Evolutionary conservation across 1,140 invertebrate species (phyloP).

Genomic region (Macrobrachium nipponense): DNA sequence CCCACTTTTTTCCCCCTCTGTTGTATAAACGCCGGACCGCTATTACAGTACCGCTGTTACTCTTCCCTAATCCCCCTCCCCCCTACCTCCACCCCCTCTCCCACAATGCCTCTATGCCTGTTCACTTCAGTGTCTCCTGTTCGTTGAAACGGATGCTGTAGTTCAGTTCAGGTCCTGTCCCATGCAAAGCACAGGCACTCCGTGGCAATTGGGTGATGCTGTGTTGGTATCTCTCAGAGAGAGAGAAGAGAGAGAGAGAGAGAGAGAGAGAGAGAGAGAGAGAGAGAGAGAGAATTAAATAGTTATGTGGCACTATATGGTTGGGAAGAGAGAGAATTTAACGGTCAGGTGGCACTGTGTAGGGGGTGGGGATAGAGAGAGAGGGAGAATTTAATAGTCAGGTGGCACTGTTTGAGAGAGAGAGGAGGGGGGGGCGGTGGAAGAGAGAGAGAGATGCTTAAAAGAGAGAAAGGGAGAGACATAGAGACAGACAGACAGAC

Average conservation of each 20-base stretch:
- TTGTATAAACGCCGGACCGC: neutral
- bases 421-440: neutral
- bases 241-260: conserved; percentile 9
- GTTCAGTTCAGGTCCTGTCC: neutral
- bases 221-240: neutral
- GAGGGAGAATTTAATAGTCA: neutral
- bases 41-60: neutral
- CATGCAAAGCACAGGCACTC: neutral
- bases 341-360: neutral
- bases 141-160: neutral
- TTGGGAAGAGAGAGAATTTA: neutral
- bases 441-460: neutral
- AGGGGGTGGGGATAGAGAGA: neutral
- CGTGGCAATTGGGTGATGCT: neutral
- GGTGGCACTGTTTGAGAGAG: neutral
- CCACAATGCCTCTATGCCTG: neutral
- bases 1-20: neutral
- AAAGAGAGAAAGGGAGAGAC: too few relatives aligned
- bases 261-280: conserved; percentile 13
- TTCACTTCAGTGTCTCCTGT: neutral
- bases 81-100: neutral
- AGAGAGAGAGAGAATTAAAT: neutral
- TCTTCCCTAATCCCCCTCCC: neutral
- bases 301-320: neutral
- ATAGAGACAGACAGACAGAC: neutral